Conservation (phyloP, 2,888 invertebrate genomes). For the Nipponacmea schrenckii region DNA sequence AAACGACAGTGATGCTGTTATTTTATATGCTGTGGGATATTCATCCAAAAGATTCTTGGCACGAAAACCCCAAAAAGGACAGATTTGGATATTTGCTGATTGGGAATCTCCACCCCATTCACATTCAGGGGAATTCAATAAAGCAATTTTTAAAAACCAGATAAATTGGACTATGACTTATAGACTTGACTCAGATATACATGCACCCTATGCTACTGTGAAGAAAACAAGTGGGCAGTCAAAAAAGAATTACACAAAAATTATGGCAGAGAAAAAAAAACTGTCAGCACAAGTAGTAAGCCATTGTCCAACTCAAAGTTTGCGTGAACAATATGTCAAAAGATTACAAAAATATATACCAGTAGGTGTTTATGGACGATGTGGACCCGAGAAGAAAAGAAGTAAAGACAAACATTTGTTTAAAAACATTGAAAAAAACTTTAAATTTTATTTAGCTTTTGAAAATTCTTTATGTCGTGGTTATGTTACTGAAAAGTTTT, state of each 20-base stretch:
- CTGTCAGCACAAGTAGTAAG: conserved; percentile 23
- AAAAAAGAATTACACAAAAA: background rate
- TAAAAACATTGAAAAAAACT: conserved; percentile 12
- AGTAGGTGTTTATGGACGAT: conserved; percentile 27
- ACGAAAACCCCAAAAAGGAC: background rate
- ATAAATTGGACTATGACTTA: conserved; percentile 39
- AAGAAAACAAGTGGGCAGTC: background rate
- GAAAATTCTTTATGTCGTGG: conserved; percentile 32
- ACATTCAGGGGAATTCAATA: background rate
- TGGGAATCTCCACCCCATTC: background rate
- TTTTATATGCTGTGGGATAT: background rate
- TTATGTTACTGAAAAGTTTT: conserved; percentile 34
- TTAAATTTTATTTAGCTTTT: conserved; percentile 32
- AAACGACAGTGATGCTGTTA: background rate
- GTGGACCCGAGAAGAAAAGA: conserved; percentile 22
- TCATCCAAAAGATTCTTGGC: background rate
- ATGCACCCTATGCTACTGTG: conserved; percentile 22
- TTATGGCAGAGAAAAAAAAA: conserved; percentile 20
- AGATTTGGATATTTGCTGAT: background rate
- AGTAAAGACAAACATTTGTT: background rate
- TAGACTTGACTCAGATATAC: conserved; percentile 35
- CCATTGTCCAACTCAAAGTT: conserved; percentile 22
- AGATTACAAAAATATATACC: conserved; percentile 20
- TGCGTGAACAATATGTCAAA: conserved; percentile 20
- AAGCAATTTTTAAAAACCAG: background rate